Percentiles rank a stretch among this genome's conserved stretches.
phyloP scores from a whole-genome alignment of 2,888 invertebrate species.

The Hetaerina titia region DNA sequence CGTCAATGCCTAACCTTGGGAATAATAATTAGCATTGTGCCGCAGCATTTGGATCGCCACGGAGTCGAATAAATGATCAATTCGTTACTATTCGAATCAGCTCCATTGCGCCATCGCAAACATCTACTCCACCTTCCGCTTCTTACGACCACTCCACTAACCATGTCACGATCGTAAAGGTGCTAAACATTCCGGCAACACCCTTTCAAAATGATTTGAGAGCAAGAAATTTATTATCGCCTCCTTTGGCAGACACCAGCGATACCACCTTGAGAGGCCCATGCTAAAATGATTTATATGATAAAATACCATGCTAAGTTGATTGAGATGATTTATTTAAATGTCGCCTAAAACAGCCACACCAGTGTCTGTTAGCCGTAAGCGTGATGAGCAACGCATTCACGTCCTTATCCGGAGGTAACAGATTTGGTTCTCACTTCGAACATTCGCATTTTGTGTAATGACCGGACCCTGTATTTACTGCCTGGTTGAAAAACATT shows the following conservation, averaged over 20 bases:
- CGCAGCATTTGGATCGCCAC: neutral
- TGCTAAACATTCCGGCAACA: neutral
- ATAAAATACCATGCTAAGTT: neutral
- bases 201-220: neutral
- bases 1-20: neutral
- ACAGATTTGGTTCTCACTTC: too few species aligned
- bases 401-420: too few species aligned
- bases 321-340: neutral
- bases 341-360: neutral
- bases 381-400: neutral
- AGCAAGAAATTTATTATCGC: neutral
- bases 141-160: neutral
- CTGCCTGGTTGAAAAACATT: too few species aligned
- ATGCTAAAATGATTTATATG: neutral
- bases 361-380: neutral
- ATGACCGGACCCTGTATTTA: too few species aligned
- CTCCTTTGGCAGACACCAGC: neutral
- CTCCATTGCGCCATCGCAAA: neutral
- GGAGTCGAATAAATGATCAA: neutral
- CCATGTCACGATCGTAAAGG: neutral
- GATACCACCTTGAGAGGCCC: neutral
- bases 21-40: neutral
- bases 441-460: too few species aligned
- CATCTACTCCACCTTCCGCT: neutral
- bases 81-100: neutral